Base-by-base conservation (phyloP, 2,888 invertebrate species). In the Hydrotaea cyrtoneurina region DNA sequence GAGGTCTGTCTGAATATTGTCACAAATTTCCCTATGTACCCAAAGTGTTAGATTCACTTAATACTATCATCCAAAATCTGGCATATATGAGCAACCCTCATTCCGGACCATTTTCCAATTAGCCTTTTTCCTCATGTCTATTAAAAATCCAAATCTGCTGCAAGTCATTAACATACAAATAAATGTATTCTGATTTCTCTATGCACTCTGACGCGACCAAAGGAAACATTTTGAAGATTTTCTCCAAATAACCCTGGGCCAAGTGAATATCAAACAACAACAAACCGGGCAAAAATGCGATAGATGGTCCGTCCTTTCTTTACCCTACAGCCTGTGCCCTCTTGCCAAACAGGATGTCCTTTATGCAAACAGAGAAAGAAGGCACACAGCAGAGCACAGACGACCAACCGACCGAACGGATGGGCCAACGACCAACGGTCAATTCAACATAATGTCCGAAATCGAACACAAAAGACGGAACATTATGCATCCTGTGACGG, bases 401-500 rank as follows among this genome's bases (percentile, higher is more conserved):
- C 66, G 21, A 5, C 19, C 66, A n/a, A 39, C n/a, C 64, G 64
- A 36, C 55, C 55, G 36, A 82, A 66, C 59, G 59, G 46, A 17
- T 75, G 53, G 15, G 21, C 21, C 69, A 77, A 73, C 79, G 77
- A 79, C 82, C 85, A 85, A 74, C 73, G 82, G 85, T 80, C 85
- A 82, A 46, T 43, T 69, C 46, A 15, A 23, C 23, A 31, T 69
- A 69, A 69, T 69, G 46, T 46, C 46, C 69, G n/a, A 62, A 31
- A 62, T 11, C 19, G 13, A 59, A 19, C 15, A 76, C 57, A 66
- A 76, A 17, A 79, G 59, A 76, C 79, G 82, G 77, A 85, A 82
- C 85, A 82, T 85, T 77, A 79, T 82, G 85, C 85, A 85, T 85
- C 85, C 85, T 85, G 85, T 85, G 43, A 66, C 66, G 66, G 69